These are phyloP conservation scores for Lepidonotus clava DNA, from an alignment of 2,888 invertebrate genomes.

Conservation along the genomic window DNA sequence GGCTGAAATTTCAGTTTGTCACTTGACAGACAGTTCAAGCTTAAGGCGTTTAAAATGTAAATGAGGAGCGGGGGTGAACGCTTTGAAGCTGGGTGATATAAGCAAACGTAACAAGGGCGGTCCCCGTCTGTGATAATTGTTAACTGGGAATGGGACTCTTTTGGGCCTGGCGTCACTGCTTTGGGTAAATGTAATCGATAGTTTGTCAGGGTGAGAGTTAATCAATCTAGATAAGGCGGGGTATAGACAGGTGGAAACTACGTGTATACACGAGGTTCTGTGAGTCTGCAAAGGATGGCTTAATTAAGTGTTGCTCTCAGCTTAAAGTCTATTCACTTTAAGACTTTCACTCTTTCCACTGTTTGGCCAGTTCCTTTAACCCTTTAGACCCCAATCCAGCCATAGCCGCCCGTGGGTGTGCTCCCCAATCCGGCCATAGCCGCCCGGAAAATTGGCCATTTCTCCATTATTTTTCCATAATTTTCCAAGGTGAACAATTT, in stretches of 20 bases:
- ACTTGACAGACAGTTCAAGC: slow-evolving; percentile 48
- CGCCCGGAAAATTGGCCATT: too few species aligned
- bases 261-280: background rate
- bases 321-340: too few species aligned
- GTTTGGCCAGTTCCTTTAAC: too few species aligned
- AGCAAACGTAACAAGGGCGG: slow-evolving; percentile 16
- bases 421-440: too few species aligned
- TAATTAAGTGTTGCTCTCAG: slow-evolving; percentile 3
- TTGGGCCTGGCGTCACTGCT: background rate
- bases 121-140: background rate
- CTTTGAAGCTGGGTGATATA: slow-evolving; percentile 13
- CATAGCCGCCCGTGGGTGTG: too few species aligned
- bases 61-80: slow-evolving; percentile 2
- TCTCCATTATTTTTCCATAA: background rate
- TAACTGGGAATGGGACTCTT: background rate
- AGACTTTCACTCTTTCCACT: too few species aligned
- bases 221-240: slow-evolving; percentile 33
- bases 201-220: slow-evolving; percentile 20
- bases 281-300: background rate
- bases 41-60: slow-evolving; percentile 48
- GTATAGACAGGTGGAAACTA: slow-evolving; percentile 20
- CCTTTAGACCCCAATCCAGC: too few species aligned
- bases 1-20: background rate
- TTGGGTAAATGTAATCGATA: slow-evolving; percentile 33
- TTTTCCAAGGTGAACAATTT: background rate